Evolutionary conservation across 2,113 vertebrate genomes (phyloP), one percentile per base, ranked within the genome.

Genomic region (Grammomys surdaster): DNA sequence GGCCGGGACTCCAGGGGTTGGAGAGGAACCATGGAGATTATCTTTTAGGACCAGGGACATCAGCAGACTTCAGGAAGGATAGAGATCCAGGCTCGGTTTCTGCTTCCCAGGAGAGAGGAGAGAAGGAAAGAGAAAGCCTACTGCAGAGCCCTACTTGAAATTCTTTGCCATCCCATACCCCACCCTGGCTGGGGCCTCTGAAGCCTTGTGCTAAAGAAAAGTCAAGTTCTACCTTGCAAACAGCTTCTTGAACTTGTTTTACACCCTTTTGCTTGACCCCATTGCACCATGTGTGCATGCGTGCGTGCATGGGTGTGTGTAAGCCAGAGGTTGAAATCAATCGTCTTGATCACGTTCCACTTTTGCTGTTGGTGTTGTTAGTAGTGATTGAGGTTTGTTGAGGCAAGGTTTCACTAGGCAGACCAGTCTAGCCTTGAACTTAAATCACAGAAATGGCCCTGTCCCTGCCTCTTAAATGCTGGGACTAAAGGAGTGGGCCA

Each of bases 21-120:
- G 46, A 5, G 12, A 1, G 20, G 8, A 9, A 40, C 6, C 56
- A 48, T 9, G 36, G 14, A 2, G 43, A 26, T 7, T 1, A 26
- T 13, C 3, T 46, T 80, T 43, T 20, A 60, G 76, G 82, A 46
- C 26, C 13, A 7, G 33, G 36, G 69, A 13, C 54, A 43, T 51
- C 28, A 70, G 10, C 46, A 72, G 48, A 0, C 0, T 77, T 26
- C 0, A 73, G 73, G 19, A 90, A 19, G 26, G 22, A 1, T 1
- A 33, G 22, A 20, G 12, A 67, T 24, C 14, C n/a, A 56, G 54
- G n/a, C 22, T 69, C 33, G 26, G 31, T 31, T 28, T 40, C 46
- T 36, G 73, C 11, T 73, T 13, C 22, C 11, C 11, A 31, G 63
- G 31, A 8, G 36, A 80, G 36, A 24, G 28, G 19, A 40, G 12